These are phyloP conservation scores for Pseudopleuronectes americanus DNA, from an alignment of 2,797 vertebrate genomes.

Conservation along the genomic window DNA sequence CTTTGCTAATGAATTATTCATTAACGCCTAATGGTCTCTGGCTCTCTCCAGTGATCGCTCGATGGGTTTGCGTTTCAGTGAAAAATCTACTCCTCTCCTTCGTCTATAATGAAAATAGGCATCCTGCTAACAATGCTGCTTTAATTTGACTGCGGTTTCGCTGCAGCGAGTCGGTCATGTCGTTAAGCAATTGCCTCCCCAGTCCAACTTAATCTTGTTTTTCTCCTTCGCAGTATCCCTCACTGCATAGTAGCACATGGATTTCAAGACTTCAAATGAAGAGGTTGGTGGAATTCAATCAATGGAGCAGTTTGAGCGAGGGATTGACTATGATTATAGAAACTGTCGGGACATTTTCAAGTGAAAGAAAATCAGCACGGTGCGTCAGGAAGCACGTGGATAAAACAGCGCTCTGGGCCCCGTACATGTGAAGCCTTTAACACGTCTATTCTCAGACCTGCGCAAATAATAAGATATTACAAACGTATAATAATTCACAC, in stretches of 20 bases:
- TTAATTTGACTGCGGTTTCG: slow-evolving; percentile 47
- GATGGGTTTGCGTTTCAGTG: slow-evolving; percentile 40
- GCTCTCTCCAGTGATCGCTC: slow-evolving; percentile 55
- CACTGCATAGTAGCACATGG: slow-evolving; percentile 97
- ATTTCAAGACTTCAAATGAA: slow-evolving; percentile 99
- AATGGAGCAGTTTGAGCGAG: slow-evolving; percentile 39
- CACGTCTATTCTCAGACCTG: neutral
- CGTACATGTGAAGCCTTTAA: neutral
- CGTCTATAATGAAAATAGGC: slow-evolving; percentile 49
- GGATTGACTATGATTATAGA: slow-evolving; percentile 46
- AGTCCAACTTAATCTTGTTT: slow-evolving; percentile 59
- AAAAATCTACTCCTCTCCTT: slow-evolving; percentile 41
- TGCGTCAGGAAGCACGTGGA: slow-evolving; percentile 27
- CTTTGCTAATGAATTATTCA: slow-evolving; percentile 75
- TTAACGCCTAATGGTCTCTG: slow-evolving; percentile 55
- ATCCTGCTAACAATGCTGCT: slow-evolving; percentile 46
- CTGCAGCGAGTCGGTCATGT: slow-evolving; percentile 42
- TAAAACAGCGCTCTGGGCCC: neutral
- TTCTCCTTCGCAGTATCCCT: slow-evolving; percentile 85
- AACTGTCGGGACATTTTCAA: slow-evolving; percentile 40
- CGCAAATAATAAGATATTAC: too few species aligned
- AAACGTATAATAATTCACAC: too few species aligned
- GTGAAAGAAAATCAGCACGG: slow-evolving; percentile 12
- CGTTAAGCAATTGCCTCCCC: slow-evolving; percentile 54
- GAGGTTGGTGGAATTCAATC: slow-evolving; percentile 91